Percentiles rank a stretch among this genome's conserved stretches.
These are phyloP conservation scores for Anthopleura sola DNA, from an alignment of 64 coral and sea anemone species.

Conservation along the genomic window DNA sequence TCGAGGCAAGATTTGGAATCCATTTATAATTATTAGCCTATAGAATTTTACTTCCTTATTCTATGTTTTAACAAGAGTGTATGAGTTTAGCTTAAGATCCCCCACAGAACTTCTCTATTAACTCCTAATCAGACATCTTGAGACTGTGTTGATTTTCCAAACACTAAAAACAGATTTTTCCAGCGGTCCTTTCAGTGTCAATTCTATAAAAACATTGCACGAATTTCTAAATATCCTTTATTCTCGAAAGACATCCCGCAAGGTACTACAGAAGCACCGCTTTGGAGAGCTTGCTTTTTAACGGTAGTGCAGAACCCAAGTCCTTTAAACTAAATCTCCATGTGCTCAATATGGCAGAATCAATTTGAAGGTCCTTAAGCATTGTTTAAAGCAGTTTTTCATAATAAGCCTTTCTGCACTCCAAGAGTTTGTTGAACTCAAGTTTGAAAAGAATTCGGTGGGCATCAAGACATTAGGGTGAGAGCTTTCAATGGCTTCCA, in stretches of 20 bases:
- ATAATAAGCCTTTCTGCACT: not conserved
- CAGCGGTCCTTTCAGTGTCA: not conserved
- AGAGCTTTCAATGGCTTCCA: conserved; percentile 17
- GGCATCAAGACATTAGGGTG: conserved; percentile 3
- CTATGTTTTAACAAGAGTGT: not conserved
- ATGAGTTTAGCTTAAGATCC: not conserved
- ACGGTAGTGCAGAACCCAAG: not conserved
- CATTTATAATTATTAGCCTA: not conserved
- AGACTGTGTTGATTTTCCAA: not conserved
- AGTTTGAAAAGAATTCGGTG: conserved; percentile 4
- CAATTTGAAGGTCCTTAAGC: conserved; percentile 5
- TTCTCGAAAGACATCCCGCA: conserved; percentile 8
- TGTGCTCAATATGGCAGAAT: not conserved
- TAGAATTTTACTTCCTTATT: not conserved
- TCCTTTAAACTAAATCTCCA: conserved; percentile 10
- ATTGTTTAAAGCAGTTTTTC: conserved; percentile 2
- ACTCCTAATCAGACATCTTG: not conserved
- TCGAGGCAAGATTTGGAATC: not conserved
- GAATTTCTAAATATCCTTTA: not conserved
- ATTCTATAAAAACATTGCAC: not conserved
- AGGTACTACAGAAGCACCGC: conserved; percentile 7
- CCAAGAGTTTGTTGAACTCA: conserved; percentile 9
- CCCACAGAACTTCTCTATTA: not conserved
- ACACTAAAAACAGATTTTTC: not conserved
- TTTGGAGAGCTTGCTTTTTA: conserved; percentile 2